These are phyloP conservation scores for Epinephelus cyanopodus DNA, from an alignment of 2,113 vertebrate genomes.

Conservation along the genomic window DNA sequence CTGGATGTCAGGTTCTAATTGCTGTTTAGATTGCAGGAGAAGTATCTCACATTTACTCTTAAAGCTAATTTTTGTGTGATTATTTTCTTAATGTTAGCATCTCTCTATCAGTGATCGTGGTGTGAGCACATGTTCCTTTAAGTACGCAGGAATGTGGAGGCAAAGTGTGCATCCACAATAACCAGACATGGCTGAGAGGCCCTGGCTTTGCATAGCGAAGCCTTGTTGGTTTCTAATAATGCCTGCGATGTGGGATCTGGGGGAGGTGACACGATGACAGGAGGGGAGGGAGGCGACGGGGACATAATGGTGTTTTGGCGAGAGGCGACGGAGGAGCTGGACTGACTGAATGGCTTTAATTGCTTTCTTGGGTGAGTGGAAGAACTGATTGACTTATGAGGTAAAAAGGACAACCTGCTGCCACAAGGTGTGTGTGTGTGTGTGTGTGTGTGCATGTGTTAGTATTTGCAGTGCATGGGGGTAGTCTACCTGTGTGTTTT, in stretches of 20 bases:
- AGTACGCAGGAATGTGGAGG: constrained; percentile 26
- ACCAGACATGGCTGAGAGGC: constrained; percentile 4
- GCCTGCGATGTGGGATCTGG: constrained; percentile 7
- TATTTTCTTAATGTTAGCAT: background rate
- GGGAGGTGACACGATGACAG: constrained; percentile 8
- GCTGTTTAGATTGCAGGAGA: background rate
- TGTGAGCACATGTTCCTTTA: background rate
- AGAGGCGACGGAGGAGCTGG: background rate
- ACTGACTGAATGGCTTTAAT: constrained; percentile 60
- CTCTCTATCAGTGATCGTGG: background rate
- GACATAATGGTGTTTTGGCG: background rate
- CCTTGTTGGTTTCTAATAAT: constrained; percentile 43
- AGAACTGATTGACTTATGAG: constrained; percentile 54
- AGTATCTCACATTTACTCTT: background rate
- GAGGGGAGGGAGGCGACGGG: background rate
- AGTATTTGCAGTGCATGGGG: background rate
- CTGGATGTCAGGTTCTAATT: background rate
- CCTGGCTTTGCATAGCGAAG: background rate
- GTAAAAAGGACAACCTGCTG: constrained; percentile 51
- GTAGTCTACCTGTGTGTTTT: background rate
- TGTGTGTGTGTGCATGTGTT: background rate
- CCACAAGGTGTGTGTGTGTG: constrained; percentile 11
- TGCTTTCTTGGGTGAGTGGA: constrained; percentile 66
- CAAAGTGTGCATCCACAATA: constrained; percentile 21
- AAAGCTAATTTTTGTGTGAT: background rate